Conservation (phyloP, 2,113 vertebrate genomes). For the Syrrhaptes paradoxus region DNA sequence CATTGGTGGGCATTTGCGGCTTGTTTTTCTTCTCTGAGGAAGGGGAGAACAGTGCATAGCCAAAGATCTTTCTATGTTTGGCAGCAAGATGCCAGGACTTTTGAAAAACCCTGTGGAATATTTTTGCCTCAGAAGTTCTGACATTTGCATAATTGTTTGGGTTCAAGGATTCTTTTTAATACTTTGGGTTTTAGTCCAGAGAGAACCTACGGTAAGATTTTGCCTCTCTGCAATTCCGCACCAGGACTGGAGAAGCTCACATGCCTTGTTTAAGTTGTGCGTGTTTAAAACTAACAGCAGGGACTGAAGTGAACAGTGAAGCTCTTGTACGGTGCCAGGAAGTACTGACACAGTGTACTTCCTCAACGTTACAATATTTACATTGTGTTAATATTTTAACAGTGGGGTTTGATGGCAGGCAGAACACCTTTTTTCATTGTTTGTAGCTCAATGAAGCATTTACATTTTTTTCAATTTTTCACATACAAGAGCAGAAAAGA, state of each 20-base stretch:
- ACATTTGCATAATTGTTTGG: slow-evolving; percentile 39
- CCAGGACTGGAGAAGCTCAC: slow-evolving; percentile 57
- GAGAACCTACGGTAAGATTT: slow-evolving; percentile 6
- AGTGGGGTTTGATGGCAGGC: slow-evolving; percentile 31
- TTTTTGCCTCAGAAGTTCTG: slow-evolving; percentile 29
- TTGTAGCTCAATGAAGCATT: slow-evolving; percentile 10
- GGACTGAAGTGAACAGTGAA: slow-evolving; percentile 60
- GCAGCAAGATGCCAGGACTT: slow-evolving; percentile 18
- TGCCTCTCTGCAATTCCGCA: background rate
- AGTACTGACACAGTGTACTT: slow-evolving; percentile 69
- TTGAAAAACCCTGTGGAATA: slow-evolving; percentile 1
- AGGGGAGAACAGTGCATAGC: slow-evolving; percentile 21
- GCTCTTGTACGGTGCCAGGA: slow-evolving; percentile 60
- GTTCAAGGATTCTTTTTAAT: slow-evolving; percentile 35
- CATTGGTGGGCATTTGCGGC: slow-evolving; percentile 30
- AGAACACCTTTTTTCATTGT: slow-evolving; percentile 62
- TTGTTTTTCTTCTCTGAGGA: slow-evolving; percentile 57
- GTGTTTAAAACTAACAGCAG: slow-evolving; percentile 60
- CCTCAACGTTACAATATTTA: slow-evolving; percentile 71
- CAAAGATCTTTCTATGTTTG: slow-evolving; percentile 50
- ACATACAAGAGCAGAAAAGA: slow-evolving; percentile 2
- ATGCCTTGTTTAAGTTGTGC: slow-evolving; percentile 59
- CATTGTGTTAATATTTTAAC: slow-evolving; percentile 69
- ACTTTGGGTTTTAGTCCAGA: background rate
- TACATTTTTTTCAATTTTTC: slow-evolving; percentile 1